Evolutionary conservation across 2,797 vertebrate species (phyloP).

Genomic region (Aphelocoma californica): DNA sequence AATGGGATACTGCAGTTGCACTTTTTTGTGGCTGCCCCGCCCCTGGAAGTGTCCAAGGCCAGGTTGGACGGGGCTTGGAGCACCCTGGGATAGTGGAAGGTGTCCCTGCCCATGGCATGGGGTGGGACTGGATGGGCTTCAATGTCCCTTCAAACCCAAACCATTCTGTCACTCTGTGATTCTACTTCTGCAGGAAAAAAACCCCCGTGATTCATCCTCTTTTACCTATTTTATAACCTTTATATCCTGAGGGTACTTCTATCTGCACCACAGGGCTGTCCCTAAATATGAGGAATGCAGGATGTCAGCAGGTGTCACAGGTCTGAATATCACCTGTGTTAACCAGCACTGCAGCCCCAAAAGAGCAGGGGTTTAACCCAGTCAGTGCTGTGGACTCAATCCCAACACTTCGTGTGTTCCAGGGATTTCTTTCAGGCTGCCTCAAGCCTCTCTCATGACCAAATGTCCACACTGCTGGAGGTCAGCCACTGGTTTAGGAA

Average conservation of each 20-base stretch:
- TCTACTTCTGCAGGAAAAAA: neutral
- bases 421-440: neutral
- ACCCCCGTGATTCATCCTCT: neutral
- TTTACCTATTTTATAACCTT: neutral
- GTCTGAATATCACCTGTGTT: neutral
- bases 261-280: neutral
- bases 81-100: rapidly evolving
- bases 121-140: neutral
- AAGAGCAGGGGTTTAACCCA: neutral
- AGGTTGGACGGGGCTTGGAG: neutral
- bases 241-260: neutral
- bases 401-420: neutral
- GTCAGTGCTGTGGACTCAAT: neutral
- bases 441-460: neutral
- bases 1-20: neutral
- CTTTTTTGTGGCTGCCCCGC: neutral
- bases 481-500: neutral
- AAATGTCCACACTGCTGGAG: neutral
- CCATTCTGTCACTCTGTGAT: neutral
- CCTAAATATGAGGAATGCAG: neutral
- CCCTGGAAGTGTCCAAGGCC: neutral
- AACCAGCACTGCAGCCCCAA: neutral
- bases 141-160: neutral
- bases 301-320: neutral
- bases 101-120: neutral